These are phyloP conservation scores for Stegostoma tigrinum DNA, from an alignment of 2,113 vertebrate genomes.

Conservation along the genomic window DNA sequence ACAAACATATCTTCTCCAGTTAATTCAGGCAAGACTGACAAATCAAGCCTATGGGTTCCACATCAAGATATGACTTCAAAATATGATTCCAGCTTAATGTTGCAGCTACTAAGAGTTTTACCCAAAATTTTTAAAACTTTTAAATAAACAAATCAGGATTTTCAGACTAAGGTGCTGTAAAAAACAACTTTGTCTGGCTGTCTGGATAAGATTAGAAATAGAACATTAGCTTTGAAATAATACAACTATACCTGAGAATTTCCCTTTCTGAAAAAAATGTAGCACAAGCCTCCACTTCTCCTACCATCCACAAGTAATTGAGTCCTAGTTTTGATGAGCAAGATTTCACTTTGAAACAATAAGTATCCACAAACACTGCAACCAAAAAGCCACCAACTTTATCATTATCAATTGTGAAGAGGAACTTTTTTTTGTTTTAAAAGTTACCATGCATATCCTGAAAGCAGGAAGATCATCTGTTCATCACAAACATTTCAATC, in stretches of 20 bases:
- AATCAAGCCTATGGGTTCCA: neutral
- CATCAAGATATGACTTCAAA: neutral
- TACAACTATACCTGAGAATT: neutral
- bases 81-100: neutral
- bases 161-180: neutral
- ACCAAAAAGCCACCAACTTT: neutral
- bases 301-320: neutral
- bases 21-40: neutral
- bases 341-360: neutral
- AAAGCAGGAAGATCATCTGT: neutral
- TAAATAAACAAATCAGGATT: neutral
- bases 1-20: neutral
- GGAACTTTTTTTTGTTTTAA: neutral
- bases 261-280: neutral
- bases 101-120: neutral
- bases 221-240: neutral
- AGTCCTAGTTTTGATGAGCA: neutral
- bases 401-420: neutral
- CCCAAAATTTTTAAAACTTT: neutral
- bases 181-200: neutral
- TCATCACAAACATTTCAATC: neutral
- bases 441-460: neutral
- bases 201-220: neutral
- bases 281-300: neutral
- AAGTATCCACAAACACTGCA: neutral